A percentile compares a stretch with the other conserved stretches of the same genome.
These are phyloP conservation scores for Clunio marinus DNA, from an alignment of 2,888 invertebrate species.

Conservation along the genomic window DNA sequence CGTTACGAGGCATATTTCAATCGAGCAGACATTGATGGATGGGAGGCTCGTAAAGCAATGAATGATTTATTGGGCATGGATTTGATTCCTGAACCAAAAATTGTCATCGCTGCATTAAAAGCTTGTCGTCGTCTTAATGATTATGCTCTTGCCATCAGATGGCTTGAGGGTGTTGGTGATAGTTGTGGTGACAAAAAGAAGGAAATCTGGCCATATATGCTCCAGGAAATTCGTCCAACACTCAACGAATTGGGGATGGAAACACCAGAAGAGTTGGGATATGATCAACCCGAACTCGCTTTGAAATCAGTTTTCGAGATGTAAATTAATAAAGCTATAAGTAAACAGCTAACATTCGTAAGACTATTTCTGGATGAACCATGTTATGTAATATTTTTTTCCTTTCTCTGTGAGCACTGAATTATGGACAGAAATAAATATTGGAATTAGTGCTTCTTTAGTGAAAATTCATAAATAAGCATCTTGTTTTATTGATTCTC, in stretches of 20 bases:
- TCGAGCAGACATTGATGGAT: slow-evolving; percentile 78
- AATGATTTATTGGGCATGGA: slow-evolving; percentile 78
- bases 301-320: slow-evolving; percentile 51
- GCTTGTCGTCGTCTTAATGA: slow-evolving; percentile 89
- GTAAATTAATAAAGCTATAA: background rate
- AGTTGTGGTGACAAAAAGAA: slow-evolving; percentile 69
- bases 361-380: background rate
- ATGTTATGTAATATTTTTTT: slow-evolving; percentile 22
- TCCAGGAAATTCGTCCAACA: slow-evolving; percentile 84
- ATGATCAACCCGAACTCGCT: slow-evolving; percentile 89
- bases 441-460: slow-evolving; percentile 26
- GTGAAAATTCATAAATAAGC: background rate
- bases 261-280: slow-evolving; percentile 88
- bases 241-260: slow-evolving; percentile 83
- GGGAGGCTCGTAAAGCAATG: slow-evolving; percentile 84
- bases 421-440: slow-evolving; percentile 17
- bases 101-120: slow-evolving; percentile 72
- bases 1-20: slow-evolving; percentile 81
- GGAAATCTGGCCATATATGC: slow-evolving; percentile 74
- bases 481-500: background rate
- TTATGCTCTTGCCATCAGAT: slow-evolving; percentile 72
- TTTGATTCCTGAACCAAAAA: slow-evolving; percentile 79
- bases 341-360: background rate
- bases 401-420: slow-evolving; percentile 3
- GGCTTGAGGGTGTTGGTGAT: slow-evolving; percentile 74